These are phyloP conservation scores for Drosophila pachea DNA, from an alignment of 1,140 invertebrate genomes.

Conservation along the genomic window DNA sequence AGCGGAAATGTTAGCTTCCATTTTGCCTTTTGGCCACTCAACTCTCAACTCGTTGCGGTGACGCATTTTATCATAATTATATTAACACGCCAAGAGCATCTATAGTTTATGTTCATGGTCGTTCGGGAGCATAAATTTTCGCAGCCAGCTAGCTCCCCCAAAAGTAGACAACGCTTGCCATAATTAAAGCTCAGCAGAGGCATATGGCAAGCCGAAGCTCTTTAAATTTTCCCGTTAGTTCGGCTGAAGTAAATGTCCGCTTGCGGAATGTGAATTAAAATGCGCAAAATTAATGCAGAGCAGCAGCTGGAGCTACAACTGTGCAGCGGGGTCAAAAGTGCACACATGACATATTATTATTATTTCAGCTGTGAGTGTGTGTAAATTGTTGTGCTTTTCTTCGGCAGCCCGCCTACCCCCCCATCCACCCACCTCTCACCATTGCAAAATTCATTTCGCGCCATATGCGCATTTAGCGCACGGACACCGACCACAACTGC, in stretches of 20 bases:
- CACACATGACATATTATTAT: slow-evolving; percentile 76
- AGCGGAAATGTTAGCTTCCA: slow-evolving; percentile 34
- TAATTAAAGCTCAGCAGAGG: slow-evolving; percentile 11
- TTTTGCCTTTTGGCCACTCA: slow-evolving; percentile 64
- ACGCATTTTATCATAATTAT: slow-evolving; percentile 77
- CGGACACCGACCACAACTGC: slow-evolving; percentile 55
- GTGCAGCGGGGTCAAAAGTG: slow-evolving; percentile 43
- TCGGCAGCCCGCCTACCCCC: too few relatives aligned
- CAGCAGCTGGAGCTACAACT: slow-evolving; percentile 37
- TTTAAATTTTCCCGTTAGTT: too few relatives aligned
- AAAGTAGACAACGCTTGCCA: slow-evolving; percentile 45
- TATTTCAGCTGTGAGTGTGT: slow-evolving; percentile 43
- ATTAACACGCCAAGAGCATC: slow-evolving; percentile 57
- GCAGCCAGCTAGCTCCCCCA: slow-evolving; percentile 39
- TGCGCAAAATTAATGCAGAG: slow-evolving; percentile 56
- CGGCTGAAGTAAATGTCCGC: too few relatives aligned
- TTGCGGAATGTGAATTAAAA: too few relatives aligned
- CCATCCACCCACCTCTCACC: too few relatives aligned
- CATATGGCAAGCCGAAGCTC: neutral
- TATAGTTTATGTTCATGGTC: slow-evolving; percentile 43
- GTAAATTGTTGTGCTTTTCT: slow-evolving; percentile 24
- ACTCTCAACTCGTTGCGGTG: slow-evolving; percentile 76
- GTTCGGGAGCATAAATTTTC: slow-evolving; percentile 47
- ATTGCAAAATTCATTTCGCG: slow-evolving; percentile 68
- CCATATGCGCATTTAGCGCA: slow-evolving; percentile 74